Conservation (phyloP, 1,140 invertebrate genomes). For the Achroia grisella region DNA sequence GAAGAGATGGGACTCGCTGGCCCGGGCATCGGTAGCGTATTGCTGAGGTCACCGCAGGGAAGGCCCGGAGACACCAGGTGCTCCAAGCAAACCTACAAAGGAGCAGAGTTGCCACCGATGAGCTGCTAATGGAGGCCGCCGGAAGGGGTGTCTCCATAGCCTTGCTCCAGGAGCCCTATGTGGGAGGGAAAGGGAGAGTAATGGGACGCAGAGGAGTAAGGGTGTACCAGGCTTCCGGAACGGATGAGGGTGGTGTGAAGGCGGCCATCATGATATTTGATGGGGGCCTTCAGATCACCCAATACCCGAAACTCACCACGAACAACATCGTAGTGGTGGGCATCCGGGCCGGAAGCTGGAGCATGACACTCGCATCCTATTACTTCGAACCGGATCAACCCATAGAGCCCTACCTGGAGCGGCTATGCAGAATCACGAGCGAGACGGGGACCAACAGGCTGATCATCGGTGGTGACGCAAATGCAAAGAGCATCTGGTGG, state of each 20-base stretch:
- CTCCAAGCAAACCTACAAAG: constrained; percentile 1
- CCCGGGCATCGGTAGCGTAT: too few species aligned
- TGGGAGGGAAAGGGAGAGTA: too few species aligned
- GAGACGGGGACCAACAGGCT: too few species aligned
- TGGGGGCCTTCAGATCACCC: neutral
- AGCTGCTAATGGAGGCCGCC: neutral
- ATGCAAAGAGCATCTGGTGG: too few species aligned
- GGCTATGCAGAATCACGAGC: neutral
- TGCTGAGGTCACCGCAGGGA: neutral
- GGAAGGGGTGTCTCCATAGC: neutral
- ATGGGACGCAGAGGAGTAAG: neutral
- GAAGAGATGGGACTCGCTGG: too few species aligned
- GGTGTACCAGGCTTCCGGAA: constrained; percentile 8
- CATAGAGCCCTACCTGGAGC: too few species aligned
- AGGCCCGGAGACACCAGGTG: neutral
- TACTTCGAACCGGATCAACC: too few species aligned
- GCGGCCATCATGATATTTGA: constrained; percentile 13
- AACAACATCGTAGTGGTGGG: too few species aligned
- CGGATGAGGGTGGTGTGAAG: neutral
- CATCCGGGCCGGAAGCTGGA: neutral
- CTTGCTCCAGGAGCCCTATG: constrained; percentile 1
- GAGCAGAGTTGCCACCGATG: neutral
- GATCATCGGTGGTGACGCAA: too few species aligned
- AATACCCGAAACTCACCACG: constrained; percentile 4
- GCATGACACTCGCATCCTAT: too few species aligned